Evolutionary conservation across 2,797 vertebrate genomes (phyloP), one percentile per base, ranked within the genome.

Genomic region (Fundulus diaphanus): DNA sequence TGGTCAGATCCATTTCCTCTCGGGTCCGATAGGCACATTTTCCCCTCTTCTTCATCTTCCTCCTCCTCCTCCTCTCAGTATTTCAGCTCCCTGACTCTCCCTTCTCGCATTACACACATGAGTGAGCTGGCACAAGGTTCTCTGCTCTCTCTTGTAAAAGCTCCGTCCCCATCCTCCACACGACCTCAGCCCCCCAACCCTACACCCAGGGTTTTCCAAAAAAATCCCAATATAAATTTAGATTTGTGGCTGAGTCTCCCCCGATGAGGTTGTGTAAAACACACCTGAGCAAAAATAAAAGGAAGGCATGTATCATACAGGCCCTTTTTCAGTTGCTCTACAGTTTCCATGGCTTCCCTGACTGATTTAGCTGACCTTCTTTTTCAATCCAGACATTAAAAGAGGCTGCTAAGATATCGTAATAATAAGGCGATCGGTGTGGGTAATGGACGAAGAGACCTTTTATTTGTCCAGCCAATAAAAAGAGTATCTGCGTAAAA

Each of bases 31-130:
- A 63, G 16, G 37, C 71, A 12, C 40, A 29, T 16, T n/a, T 33
- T 1, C 0, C 46, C 48, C 44, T 11, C 11, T 46, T 0, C 0
- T 54, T 69, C 75, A 44, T 59, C 81, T 81, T 78, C 85, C n/a
- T 46, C 56, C 85, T 87, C 56, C 85, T 87, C 88, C 82, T 89
- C 91, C 84, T 70, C 85, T 87, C 90, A 89, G 70, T 87, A 84
- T 83, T 77, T 80, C 87, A 82, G 79, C 84, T 69, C 78, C 77
- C 77, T 67, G 85, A 90, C 89, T 89, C 83, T 96, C 88, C 90
- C 80, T 95, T 92, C 96, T 96, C 95, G 94, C 94, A 98, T 98
- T 99, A 97, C 97, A 97, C 96, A 96, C 96, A 95, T 85, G 94
- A 94, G 90, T 97, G 97, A 96, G 92, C 96, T 85, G 92, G 94